Conservation (phyloP, 2,113 vertebrate genomes). For the Nibea albiflora region DNA sequence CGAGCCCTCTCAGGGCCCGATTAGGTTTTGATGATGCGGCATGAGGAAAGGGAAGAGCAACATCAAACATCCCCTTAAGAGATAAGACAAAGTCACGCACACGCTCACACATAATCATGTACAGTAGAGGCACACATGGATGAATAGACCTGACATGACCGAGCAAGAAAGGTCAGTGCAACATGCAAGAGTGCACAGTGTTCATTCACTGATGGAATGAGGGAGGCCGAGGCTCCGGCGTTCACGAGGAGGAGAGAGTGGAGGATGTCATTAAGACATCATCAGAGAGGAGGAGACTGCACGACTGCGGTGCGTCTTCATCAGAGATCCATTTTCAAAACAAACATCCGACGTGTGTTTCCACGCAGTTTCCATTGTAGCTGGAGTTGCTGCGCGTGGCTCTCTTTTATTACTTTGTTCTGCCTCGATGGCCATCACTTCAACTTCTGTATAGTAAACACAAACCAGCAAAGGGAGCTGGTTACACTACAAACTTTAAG, state of each 20-base stretch:
- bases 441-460: conserved; percentile 41
- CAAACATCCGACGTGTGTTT: conserved; percentile 10
- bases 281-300: background rate
- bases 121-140: background rate
- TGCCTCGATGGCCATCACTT: conserved; percentile 7
- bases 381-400: background rate
- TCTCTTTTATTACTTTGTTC: conserved; percentile 4
- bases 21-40: background rate
- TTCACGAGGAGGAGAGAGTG: conserved; percentile 10
- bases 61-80: background rate
- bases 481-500: conserved; percentile 39
- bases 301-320: background rate
- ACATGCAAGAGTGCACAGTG: conserved; percentile 30
- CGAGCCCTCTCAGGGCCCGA: background rate
- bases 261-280: background rate
- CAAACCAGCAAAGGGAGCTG: conserved; percentile 13
- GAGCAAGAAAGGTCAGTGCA: conserved; percentile 39
- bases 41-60: no score
- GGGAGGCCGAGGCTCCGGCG: background rate
- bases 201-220: conserved; percentile 31
- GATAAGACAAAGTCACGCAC: background rate
- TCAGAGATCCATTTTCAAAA: background rate
- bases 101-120: background rate
- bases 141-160: conserved; percentile 23
- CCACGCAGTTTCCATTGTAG: conserved; percentile 13